phyloP scores from a whole-genome alignment of 2,113 vertebrate species.

The Stegostoma tigrinum region DNA sequence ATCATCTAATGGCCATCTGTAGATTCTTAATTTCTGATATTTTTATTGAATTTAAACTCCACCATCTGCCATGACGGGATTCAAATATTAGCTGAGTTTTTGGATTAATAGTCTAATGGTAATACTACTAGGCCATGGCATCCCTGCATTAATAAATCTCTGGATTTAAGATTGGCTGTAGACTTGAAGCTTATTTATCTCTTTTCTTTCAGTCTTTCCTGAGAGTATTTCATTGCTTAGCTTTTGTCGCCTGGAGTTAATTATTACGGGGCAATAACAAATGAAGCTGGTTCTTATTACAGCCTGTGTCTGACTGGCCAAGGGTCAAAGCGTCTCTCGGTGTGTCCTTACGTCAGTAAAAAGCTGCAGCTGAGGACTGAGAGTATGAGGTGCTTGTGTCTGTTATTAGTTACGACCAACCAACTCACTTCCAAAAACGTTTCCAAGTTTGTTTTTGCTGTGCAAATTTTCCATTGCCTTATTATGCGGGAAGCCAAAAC shows the following conservation, averaged over 20 bases:
- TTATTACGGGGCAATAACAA: slow-evolving; percentile 12
- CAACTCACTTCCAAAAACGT: not conserved
- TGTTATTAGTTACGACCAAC: not conserved
- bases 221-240: not conserved
- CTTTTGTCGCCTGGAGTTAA: not conserved
- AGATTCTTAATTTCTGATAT: no score
- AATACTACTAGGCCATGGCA: no score
- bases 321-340: not conserved
- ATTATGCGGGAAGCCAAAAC: not conserved
- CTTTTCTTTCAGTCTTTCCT: not conserved
- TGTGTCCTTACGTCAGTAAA: not conserved
- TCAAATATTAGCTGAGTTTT: no score
- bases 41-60: no score
- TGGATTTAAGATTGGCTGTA: not conserved
- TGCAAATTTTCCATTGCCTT: not conserved
- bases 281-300: not conserved
- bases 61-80: no score
- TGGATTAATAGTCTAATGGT: no score
- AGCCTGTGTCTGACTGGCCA: not conserved
- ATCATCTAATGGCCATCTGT: no score
- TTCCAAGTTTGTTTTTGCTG: not conserved
- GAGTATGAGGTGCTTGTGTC: not conserved
- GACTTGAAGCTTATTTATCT: not conserved
- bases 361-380: not conserved
- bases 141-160: not conserved